Evolutionary conservation across 1,140 invertebrate genomes (phyloP).

Genomic region (Aphelenchoides fujianensis): DNA sequence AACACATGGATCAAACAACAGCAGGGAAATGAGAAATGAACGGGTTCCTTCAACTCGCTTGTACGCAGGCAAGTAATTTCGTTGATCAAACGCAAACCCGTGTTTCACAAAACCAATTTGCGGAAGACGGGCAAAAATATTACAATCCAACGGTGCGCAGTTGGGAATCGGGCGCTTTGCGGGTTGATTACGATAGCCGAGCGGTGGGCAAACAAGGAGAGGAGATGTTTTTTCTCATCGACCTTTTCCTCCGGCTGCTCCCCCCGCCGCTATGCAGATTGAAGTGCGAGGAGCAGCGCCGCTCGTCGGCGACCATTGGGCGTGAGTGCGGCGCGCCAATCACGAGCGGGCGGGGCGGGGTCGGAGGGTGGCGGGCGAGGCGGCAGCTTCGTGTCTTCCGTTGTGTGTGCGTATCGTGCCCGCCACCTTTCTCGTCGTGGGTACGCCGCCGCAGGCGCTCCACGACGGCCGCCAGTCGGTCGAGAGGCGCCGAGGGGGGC

Average conservation of each 20-base stretch:
- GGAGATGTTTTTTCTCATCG: neutral
- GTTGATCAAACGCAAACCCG: conserved; percentile 3
- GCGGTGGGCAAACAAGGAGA: too few relatives aligned
- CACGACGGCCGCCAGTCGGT: too few relatives aligned
- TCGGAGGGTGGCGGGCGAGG: neutral
- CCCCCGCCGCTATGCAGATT: neutral
- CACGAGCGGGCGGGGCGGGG: neutral
- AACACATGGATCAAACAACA: too few relatives aligned
- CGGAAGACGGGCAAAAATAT: neutral
- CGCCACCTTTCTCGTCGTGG: too few relatives aligned
- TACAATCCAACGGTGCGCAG: neutral
- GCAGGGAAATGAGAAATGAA: too few relatives aligned
- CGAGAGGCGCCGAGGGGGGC: neutral
- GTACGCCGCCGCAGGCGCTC: neutral
- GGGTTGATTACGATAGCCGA: neutral
- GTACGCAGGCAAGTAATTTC: too few relatives aligned
- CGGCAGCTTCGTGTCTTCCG: neutral
- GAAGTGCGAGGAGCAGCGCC: neutral
- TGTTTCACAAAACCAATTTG: neutral
- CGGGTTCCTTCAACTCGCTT: too few relatives aligned
- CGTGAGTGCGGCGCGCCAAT: neutral
- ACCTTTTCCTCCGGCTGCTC: too few relatives aligned
- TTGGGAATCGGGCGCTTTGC: neutral
- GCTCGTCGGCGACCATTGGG: conserved; percentile 1
- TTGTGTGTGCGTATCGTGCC: neutral